Base-by-base conservation (phyloP, 2,113 vertebrate species). In the Platysternon megacephalum region DNA sequence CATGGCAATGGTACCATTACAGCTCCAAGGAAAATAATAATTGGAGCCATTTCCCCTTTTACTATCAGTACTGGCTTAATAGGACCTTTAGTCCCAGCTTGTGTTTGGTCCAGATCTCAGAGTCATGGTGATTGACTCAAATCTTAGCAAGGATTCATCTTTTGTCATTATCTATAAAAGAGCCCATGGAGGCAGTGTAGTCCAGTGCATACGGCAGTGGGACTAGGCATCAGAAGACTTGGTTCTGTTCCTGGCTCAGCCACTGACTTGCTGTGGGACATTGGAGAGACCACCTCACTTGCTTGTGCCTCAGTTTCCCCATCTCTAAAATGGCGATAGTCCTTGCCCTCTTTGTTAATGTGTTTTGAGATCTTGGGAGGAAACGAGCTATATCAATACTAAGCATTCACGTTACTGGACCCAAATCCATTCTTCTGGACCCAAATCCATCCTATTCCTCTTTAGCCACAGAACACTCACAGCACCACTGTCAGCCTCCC, bases 381-480 rank as follows among this genome's bases (percentile, higher is more conserved):
- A 19, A 72, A 39, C 16, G 5, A 84, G 42, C 32, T 3, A 28
- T 84, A 90, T 7, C 22, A 78, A 72, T 78, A 8, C 28, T 55
- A 5, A 52, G 2, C 2, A 56, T 4, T 1, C 0, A 13, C 29
- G 32, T 8, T 53, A 5, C 1, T 1, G 19, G 68, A 10, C 5
- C 44, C 61, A 51, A 52, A 6, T 19, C 32, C 12, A 74, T n/a
- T 84, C 16, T 35, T 32, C 4, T 84, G 68, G 8, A 46, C 44
- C 7, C 8, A 46, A 49, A 16, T 49, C 49, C 21, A 24, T 42
- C 29, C 56, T 61, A 21, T 10, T 56, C 5, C 48, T 87, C 16
- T 0, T 61, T 44, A 16, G 17, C 5, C 61, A 79, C 42, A 39
- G 29, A 16, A 1, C 5, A 8, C 48, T 72, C 55, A 39, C 35